Evolutionary conservation across 2,888 invertebrate genomes (phyloP).

Genomic region (Microctonus aethiopoides): DNA sequence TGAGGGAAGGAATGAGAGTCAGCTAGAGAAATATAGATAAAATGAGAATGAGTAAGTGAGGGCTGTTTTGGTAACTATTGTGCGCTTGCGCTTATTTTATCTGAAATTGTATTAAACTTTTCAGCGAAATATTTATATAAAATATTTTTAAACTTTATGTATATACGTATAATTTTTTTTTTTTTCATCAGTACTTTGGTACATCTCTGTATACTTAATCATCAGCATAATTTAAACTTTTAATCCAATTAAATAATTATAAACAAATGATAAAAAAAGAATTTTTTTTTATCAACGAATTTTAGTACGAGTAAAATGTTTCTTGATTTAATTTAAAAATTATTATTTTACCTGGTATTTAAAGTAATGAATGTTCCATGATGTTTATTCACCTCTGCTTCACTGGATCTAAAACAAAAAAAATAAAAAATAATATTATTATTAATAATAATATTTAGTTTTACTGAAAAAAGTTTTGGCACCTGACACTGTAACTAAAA

Average conservation of each 20-base stretch:
- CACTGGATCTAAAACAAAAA: background rate
- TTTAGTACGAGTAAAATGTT: background rate
- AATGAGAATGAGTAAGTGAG: conserved; percentile 26
- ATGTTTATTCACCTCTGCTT: background rate
- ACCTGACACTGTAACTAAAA: background rate
- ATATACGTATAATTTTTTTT: background rate
- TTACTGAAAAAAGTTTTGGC: background rate
- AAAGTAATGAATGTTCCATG: background rate
- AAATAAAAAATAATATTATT: background rate
- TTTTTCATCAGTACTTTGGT: background rate
- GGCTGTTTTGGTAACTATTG: conserved; percentile 17
- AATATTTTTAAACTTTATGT: background rate
- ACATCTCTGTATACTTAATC: background rate
- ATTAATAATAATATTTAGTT: background rate
- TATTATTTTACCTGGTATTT: background rate
- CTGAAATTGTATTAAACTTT: background rate
- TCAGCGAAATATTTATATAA: background rate
- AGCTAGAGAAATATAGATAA: conserved; percentile 8
- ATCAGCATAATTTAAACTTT: no score
- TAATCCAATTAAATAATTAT: background rate
- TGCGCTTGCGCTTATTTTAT: conserved; percentile 24
- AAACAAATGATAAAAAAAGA: background rate
- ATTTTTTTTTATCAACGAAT: background rate
- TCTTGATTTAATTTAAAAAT: background rate
- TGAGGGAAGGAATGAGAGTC: conserved; percentile 31